Conservation (phyloP, 2,113 vertebrate species). For the Microcebus griseorufus region DNA sequence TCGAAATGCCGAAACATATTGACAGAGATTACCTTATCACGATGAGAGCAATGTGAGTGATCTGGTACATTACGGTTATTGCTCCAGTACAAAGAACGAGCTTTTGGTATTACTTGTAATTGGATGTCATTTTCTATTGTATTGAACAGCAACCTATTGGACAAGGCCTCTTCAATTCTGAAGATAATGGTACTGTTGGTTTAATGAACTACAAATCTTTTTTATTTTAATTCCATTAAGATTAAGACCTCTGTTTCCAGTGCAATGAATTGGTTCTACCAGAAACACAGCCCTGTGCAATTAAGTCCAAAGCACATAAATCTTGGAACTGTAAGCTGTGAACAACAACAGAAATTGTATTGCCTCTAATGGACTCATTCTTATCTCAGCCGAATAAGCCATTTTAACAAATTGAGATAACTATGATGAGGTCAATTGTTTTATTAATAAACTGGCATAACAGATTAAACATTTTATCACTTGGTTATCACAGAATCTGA, state of each 20-base stretch:
- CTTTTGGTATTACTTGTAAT: conserved; percentile 42
- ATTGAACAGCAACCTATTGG: neutral
- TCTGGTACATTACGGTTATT: neutral
- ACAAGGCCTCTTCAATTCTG: conserved; percentile 33
- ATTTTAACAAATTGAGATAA: conserved; percentile 55
- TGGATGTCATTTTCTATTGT: conserved; percentile 30
- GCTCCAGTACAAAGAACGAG: conserved; percentile 17
- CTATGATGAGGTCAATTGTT: conserved; percentile 39
- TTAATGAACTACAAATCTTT: conserved; percentile 77
- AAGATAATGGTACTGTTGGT: conserved; percentile 53
- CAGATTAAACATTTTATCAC: conserved; percentile 47
- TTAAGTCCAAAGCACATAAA: neutral
- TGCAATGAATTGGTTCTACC: conserved; percentile 56
- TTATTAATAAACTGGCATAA: conserved; percentile 56
- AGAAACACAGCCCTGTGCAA: conserved; percentile 1
- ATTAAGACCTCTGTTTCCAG: conserved; percentile 55
- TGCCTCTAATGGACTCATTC: neutral
- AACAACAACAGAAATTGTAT: conserved; percentile 31
- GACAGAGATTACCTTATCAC: neutral
- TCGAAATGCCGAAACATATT: conserved; percentile 24
- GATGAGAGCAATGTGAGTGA: neutral
- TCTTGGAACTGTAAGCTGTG: neutral
- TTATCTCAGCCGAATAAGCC: conserved; percentile 34
- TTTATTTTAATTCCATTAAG: conserved; percentile 67
- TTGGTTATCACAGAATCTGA: neutral